Percentiles rank a stretch among this genome's conserved stretches.
phyloP scores from a whole-genome alignment of 2,888 invertebrate genomes.

The Candidula unifasciata region DNA sequence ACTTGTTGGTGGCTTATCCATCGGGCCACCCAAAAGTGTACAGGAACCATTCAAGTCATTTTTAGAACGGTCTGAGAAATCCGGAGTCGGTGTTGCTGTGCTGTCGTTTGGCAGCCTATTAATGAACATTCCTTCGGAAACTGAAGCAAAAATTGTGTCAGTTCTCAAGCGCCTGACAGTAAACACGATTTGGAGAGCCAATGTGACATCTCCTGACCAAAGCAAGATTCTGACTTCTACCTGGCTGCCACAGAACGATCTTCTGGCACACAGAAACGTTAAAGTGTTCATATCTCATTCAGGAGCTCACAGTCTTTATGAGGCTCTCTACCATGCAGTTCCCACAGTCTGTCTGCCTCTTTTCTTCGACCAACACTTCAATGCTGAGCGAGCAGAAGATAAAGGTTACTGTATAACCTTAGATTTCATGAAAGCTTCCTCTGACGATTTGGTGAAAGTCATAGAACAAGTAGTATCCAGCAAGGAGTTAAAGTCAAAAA shows the following conservation, averaged over 20 bases:
- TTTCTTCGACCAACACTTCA: not conserved
- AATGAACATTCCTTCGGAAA: not conserved
- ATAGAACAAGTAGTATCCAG: not conserved
- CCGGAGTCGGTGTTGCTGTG: not conserved
- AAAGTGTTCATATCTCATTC: slow-evolving; percentile 53
- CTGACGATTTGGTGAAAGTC: not conserved
- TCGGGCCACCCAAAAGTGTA: not conserved
- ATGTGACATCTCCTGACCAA: slow-evolving; percentile 44
- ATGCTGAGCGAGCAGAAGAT: not conserved
- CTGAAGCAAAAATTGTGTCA: not conserved
- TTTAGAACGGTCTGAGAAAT: not conserved
- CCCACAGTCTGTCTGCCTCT: slow-evolving; percentile 60
- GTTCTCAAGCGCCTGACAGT: not conserved
- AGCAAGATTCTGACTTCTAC: slow-evolving; percentile 54
- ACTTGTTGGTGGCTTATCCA: slow-evolving; percentile 36
- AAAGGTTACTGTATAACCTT: not conserved
- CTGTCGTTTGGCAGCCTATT: not conserved
- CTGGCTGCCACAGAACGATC: slow-evolving; percentile 64
- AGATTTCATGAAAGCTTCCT: not conserved
- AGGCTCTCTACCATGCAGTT: slow-evolving; percentile 63
- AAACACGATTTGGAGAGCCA: not conserved
- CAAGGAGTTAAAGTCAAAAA: not conserved
- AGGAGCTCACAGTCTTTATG: slow-evolving; percentile 62
- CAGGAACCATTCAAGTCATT: not conserved
- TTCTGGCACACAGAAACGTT: slow-evolving; percentile 30